Evolutionary conservation across 2,888 invertebrate genomes (phyloP).

Genomic region (Lacanobia oleracea): DNA sequence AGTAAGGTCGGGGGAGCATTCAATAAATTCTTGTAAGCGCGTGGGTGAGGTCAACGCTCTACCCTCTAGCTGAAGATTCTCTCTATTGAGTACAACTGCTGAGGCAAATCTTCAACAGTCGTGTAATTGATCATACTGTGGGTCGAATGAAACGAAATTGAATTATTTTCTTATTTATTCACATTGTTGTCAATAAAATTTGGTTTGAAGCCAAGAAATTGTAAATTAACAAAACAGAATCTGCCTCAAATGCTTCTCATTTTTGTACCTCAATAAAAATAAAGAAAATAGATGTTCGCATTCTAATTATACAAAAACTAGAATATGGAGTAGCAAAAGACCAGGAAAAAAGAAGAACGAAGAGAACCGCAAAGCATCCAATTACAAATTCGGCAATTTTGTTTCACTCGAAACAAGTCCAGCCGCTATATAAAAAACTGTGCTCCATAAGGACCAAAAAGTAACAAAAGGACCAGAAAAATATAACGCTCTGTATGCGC

Average conservation of each 20-base stretch:
- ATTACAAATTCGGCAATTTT: constrained; percentile 4
- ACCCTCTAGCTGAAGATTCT: constrained; percentile 40
- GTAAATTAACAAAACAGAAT: neutral
- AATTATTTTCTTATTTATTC: constrained; percentile 15
- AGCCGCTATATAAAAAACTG: neutral
- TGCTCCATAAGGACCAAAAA: neutral
- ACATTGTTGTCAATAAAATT: constrained; percentile 14
- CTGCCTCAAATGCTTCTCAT: neutral
- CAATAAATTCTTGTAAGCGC: constrained; percentile 50
- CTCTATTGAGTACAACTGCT: constrained; percentile 38
- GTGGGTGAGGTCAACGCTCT: constrained; percentile 50
- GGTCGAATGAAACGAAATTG: constrained; percentile 1
- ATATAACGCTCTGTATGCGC: constrained; percentile 20
- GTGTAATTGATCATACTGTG: constrained; percentile 20
- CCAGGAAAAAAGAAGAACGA: neutral
- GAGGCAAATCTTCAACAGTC: constrained; percentile 19
- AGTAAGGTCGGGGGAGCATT: constrained; percentile 38
- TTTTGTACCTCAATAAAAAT: neutral
- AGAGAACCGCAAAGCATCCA: neutral
- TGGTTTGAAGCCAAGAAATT: constrained; percentile 20
- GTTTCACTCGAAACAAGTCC: neutral
- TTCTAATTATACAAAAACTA: neutral
- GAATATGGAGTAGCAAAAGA: neutral
- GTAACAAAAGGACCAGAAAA: constrained; percentile 12
- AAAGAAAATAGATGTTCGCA: neutral